phyloP scores from a whole-genome alignment of 2,888 invertebrate genomes.

The Conops quadrifasciatus region DNA sequence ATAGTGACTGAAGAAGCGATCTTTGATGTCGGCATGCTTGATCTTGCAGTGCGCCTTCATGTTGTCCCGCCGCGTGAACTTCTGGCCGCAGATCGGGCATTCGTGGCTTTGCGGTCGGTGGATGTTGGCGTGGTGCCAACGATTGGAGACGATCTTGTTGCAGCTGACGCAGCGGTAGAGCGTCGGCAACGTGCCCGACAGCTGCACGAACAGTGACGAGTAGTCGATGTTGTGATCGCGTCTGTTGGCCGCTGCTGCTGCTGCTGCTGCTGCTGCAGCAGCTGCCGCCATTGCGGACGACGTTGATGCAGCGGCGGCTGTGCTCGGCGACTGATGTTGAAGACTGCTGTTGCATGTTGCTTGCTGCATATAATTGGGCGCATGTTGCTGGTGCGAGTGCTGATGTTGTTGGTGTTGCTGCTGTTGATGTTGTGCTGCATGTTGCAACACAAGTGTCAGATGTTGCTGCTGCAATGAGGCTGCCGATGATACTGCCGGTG shows the following conservation, averaged over 20 bases:
- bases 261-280: slow-evolving; percentile 53
- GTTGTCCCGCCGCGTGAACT: slow-evolving; percentile 72
- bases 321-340: slow-evolving; percentile 26
- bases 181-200: slow-evolving; percentile 65
- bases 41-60: slow-evolving; percentile 72
- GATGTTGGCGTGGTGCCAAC: slow-evolving; percentile 72
- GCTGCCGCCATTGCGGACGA: slow-evolving; percentile 43
- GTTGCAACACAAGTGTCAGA: slow-evolving; percentile 46
- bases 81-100: slow-evolving; percentile 70
- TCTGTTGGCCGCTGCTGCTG: slow-evolving; percentile 60
- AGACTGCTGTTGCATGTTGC: slow-evolving; percentile 18
- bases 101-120: slow-evolving; percentile 70
- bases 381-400: slow-evolving; percentile 36
- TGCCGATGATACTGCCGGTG: slow-evolving; percentile 47
- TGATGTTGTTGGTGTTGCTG: slow-evolving; percentile 39
- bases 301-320: slow-evolving; percentile 28
- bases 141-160: slow-evolving; percentile 71
- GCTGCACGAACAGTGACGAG: slow-evolving; percentile 64
- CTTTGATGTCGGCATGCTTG: slow-evolving; percentile 68
- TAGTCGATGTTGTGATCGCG: slow-evolving; percentile 66
- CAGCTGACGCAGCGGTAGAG: slow-evolving; percentile 71
- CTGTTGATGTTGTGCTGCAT: slow-evolving; percentile 35
- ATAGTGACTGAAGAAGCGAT: slow-evolving; percentile 66
- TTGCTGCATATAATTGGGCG: slow-evolving; percentile 25
- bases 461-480: slow-evolving; percentile 45